Evolutionary conservation across 1,140 invertebrate genomes (phyloP).

Genomic region (Grapholita molesta): DNA sequence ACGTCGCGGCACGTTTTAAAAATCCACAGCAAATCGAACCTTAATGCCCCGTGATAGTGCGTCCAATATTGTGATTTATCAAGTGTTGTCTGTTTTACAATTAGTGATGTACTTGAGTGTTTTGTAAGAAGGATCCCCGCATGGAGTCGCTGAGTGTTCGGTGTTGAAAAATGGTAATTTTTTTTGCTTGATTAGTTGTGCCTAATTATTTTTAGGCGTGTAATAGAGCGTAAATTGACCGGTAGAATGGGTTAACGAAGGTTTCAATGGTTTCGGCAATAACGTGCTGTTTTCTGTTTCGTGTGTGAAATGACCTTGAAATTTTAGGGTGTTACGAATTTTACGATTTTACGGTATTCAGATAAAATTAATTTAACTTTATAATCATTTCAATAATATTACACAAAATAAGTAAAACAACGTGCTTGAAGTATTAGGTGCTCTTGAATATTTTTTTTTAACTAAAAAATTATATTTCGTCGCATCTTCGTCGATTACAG

Average conservation of each 20-base stretch:
- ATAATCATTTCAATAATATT: too few species aligned
- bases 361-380: neutral
- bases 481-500: too few species aligned
- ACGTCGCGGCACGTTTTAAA: slow-evolving; percentile 27
- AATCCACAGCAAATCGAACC: neutral
- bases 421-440: too few species aligned
- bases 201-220: slow-evolving; percentile 9
- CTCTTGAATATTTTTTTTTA: too few species aligned
- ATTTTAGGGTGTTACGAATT: neutral
- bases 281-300: slow-evolving; percentile 5
- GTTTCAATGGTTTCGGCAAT: neutral
- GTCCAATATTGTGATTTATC: slow-evolving; percentile 32
- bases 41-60: slow-evolving; percentile 40
- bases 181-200: slow-evolving; percentile 19
- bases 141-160: slow-evolving; percentile 36
- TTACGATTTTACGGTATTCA: neutral
- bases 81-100: slow-evolving; percentile 37
- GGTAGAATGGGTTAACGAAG: slow-evolving; percentile 4
- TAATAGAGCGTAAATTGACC: slow-evolving; percentile 13
- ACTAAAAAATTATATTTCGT: too few species aligned
- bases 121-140: slow-evolving; percentile 46
- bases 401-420: too few species aligned
- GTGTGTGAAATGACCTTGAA: slow-evolving; percentile 13
- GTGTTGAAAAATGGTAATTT: slow-evolving; percentile 66
- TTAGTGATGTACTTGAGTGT: slow-evolving; percentile 48